Evolutionary conservation across 1,140 invertebrate genomes (phyloP).

Genomic region (Cataglyphis hispanica): DNA sequence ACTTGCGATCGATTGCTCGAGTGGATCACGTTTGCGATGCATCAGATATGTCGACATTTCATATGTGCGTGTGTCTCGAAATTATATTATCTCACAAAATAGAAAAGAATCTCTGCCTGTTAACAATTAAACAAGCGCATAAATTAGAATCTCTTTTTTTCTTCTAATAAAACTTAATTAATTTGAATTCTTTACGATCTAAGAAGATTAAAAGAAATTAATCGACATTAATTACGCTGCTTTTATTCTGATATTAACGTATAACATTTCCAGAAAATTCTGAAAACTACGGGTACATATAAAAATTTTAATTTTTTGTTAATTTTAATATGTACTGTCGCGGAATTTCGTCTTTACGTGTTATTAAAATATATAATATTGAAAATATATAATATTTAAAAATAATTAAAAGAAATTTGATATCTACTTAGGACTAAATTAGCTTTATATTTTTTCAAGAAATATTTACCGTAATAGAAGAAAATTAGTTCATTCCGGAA

Average conservation of each 20-base stretch:
- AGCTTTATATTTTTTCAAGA: neutral
- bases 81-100: neutral
- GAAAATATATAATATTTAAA: constrained; percentile 17
- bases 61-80: neutral
- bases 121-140: neutral
- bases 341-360: neutral
- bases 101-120: neutral
- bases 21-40: constrained; percentile 13
- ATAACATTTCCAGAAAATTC: neutral
- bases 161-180: neutral
- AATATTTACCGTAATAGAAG: neutral
- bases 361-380: constrained; percentile 3
- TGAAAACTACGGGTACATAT: neutral
- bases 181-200: neutral
- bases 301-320: neutral
- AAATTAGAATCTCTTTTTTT: neutral
- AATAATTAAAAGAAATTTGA: neutral
- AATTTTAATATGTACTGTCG: neutral
- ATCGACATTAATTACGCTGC: neutral
- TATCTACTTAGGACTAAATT: neutral
- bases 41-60: neutral
- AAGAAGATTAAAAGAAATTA: neutral
- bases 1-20: constrained; percentile 26
- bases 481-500: neutral
- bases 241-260: constrained; percentile 2